Base-by-base conservation (phyloP, 2,113 vertebrate genomes). In the Jaculus jaculus region DNA sequence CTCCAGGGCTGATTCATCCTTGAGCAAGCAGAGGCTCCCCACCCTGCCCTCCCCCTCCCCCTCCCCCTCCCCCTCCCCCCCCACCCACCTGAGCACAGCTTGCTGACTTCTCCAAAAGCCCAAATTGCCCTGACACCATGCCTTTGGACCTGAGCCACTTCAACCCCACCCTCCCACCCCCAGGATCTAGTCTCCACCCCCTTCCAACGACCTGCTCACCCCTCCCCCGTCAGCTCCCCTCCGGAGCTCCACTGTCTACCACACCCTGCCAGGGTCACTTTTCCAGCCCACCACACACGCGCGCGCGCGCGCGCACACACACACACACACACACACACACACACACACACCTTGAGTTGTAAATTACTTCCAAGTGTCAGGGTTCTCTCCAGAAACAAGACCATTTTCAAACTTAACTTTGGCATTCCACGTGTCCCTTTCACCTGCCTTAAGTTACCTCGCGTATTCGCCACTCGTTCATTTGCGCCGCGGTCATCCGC, bases 51-150 rank as follows among this genome's bases (percentile, higher is more conserved):
- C 54, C 84, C 20, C 30, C 74, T n/a, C n/a, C n/a, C n/a, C n/a
- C n/a, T 34, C n/a, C 72, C 71, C 37, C 71, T 80, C 63, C 69
- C 65, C 28, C 75, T 68, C 66, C 51, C 37, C 30, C 77, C 77
- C 94, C 71, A 0, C 93, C 95, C 93, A 89, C 94, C 93, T 92
- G 79, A 51, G 30, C 37, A 66, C n/a, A 34, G 73, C 79, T 81
- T 92, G 87, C 94, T 81, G 94, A 97, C 82, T 90, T 89, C 66
- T 94, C 91, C 79, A 77, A 93, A 95, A 93, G 82, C 74, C 74
- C 85, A 85, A 79, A 93, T 77, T 63, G 54, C 87, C 83, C 84
- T 71, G 92, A 94, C 90, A 51, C 81, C 83, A 34, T n/a, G 42
- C n/a, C 82, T 85, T 71, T 94, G 90, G 81, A 85, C 63, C 93